Evolutionary conservation across 2,888 invertebrate genomes (phyloP), one percentile per base, ranked within the genome.

Genomic region (Tachina fera): DNA sequence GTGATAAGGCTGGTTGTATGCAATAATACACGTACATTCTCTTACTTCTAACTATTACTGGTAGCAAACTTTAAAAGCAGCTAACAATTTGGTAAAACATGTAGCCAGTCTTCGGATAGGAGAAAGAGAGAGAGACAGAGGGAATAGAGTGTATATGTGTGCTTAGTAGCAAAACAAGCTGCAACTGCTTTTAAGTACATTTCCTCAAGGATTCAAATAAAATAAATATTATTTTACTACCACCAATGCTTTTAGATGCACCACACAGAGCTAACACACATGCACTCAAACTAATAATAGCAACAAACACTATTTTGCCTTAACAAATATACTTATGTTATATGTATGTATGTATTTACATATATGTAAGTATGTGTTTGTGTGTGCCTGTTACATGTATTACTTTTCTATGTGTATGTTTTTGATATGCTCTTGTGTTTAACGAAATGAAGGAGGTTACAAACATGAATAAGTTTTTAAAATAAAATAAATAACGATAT

Each of bases 211-310:
- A 86, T 79, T 86, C 65, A 75, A 83, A 86, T 86, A 86, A 79
- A 86, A 86, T 86, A 86, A 86, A 86, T 86, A 86, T 86, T 86
- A 86, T 86, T 86, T 76, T 86, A 83, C 83, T 67, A 83, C 78
- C 63, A 81, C 63, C 78, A 79, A 76, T 67, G 86, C 71, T 67
- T 70, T 79, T 65, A 58, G 51, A 72, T 71, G 68, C 45, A 79
- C 61, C 45, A 79, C 61, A 43, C 61, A 65, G 31, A n/a, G 19
- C 43, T 65, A 49, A 41, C 22, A 22, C 19, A 47, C 41, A 60
- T 13, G 41, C 31, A 56, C 41, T n/a, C 13, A 70, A 76, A 65
- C 74, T 45, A 79, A 68, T 51, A 79, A 80, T 41, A 80, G 76
- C 70, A 84, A 81, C 77, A 71, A 67, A 41, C 31, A 41, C 31